Evolutionary conservation across 2,797 vertebrate genomes (phyloP).

Genomic region (Epinephelus awoara): DNA sequence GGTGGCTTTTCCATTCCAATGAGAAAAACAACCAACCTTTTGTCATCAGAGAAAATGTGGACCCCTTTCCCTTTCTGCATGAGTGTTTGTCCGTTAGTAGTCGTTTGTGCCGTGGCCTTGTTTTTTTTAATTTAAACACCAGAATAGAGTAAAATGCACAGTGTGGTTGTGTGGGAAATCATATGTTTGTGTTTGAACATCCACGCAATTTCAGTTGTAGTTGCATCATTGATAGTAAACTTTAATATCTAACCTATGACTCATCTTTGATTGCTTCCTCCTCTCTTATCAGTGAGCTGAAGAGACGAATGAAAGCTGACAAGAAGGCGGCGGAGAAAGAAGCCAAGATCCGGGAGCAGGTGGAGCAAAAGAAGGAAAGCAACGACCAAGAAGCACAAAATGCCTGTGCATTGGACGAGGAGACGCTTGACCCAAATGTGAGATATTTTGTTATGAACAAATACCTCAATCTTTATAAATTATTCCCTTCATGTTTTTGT

Average conservation of each 20-base stretch:
- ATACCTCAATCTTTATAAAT: too few relatives aligned
- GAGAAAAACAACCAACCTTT: conserved; percentile 88
- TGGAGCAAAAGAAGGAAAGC: conserved; percentile 85
- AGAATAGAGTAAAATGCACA: neutral
- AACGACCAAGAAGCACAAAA: conserved; percentile 81
- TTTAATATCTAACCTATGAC: neutral
- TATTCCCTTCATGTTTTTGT: too few relatives aligned
- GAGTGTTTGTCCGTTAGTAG: conserved; percentile 6
- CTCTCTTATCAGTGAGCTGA: conserved; percentile 90
- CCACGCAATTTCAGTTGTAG: neutral
- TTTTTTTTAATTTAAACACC: neutral
- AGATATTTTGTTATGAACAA: conserved; percentile 61
- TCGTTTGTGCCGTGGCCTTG: neutral
- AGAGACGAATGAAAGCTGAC: conserved; percentile 95
- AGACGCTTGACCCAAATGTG: conserved; percentile 95
- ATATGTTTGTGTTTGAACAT: neutral
- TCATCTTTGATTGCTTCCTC: conserved; percentile 11
- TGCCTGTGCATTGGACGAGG: conserved; percentile 86
- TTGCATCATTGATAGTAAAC: neutral
- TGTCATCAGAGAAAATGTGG: conserved; percentile 74
- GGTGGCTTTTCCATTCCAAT: conserved; percentile 89
- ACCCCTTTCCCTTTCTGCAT: conserved; percentile 21
- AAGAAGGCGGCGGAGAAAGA: conserved; percentile 96
- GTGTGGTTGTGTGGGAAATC: conserved; percentile 3
- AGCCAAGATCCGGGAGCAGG: conserved; percentile 84